A percentile compares a stretch with the other conserved stretches of the same genome.
Evolutionary conservation across 2,113 vertebrate species (phyloP).

Genomic region (Porphyrio hochstetteri): DNA sequence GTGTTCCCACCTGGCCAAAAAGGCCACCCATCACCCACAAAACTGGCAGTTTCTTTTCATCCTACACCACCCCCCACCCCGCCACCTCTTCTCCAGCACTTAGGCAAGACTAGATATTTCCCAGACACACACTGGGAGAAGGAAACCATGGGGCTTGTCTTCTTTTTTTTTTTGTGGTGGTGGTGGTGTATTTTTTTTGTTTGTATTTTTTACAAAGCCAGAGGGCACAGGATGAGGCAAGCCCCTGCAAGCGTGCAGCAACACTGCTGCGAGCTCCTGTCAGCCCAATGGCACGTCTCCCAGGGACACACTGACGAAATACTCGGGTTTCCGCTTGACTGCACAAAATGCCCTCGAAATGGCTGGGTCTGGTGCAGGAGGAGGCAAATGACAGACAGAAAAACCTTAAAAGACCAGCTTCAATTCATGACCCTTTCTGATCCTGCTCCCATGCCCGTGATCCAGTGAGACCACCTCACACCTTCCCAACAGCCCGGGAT

Average conservation of each 20-base stretch:
- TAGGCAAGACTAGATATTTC: not conserved
- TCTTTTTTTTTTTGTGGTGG: no score
- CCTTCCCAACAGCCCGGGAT: not conserved
- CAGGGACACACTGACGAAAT: not conserved
- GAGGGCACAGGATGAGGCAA: not conserved
- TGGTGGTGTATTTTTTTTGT: not conserved
- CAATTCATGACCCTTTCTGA: not conserved
- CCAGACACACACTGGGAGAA: not conserved
- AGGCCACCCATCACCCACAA: not conserved
- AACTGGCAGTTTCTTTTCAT: not conserved
- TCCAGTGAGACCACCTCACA: accelerated
- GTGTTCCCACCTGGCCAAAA: not conserved
- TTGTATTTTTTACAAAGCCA: not conserved
- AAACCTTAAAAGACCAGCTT: not conserved
- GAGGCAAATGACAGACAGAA: not conserved
- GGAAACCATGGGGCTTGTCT: not conserved
- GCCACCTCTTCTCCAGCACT: not conserved
- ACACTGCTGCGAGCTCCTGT: not conserved
- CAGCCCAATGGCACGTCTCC: not conserved
- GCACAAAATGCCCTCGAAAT: not conserved
- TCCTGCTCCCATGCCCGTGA: accelerated
- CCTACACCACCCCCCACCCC: not conserved
- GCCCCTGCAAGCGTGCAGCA: not conserved
- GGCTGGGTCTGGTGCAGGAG: not conserved
- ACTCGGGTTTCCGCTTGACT: not conserved